Conservation (phyloP, 2,113 vertebrate genomes). For the Cyprinodon tularosa region DNA sequence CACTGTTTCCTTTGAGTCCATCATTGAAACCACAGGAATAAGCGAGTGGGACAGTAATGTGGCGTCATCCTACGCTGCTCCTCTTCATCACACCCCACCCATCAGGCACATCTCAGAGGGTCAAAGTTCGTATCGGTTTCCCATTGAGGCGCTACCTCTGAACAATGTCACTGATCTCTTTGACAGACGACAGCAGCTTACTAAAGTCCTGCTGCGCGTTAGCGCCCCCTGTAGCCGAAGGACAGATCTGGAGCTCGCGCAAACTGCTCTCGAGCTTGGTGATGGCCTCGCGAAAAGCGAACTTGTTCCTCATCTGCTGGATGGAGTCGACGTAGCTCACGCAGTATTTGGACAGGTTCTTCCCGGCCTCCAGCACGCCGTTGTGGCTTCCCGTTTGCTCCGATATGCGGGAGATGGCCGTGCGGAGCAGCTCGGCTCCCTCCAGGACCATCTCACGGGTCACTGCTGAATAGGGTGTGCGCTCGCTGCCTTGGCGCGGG, state of each 20-base stretch:
- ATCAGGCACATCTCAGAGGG: slow-evolving; percentile 21
- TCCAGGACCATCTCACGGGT: slow-evolving; percentile 92
- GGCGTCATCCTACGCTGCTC: slow-evolving; percentile 22
- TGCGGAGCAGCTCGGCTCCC: slow-evolving; percentile 86
- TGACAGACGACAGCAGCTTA: slow-evolving; percentile 94
- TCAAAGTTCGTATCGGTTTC: slow-evolving; percentile 38
- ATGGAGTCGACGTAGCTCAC: slow-evolving; percentile 96
- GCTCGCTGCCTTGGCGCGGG: slow-evolving; percentile 86
- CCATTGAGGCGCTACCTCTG: slow-evolving; percentile 88
- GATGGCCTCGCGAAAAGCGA: slow-evolving; percentile 96
- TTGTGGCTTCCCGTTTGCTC: slow-evolving; percentile 96
- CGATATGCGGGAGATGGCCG: slow-evolving; percentile 89
- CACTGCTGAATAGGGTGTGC: slow-evolving; percentile 86
- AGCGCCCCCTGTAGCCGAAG: slow-evolving; percentile 83
- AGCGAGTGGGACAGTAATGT: slow-evolving; percentile 47
- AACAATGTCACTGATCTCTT: slow-evolving; percentile 97
- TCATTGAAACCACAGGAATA: slow-evolving; percentile 57
- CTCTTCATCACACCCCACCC: slow-evolving; percentile 15
- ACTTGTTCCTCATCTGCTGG: slow-evolving; percentile 98
- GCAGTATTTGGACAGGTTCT: slow-evolving; percentile 96
- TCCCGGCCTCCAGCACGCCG: slow-evolving; percentile 93
- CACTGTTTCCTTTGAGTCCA: slow-evolving; percentile 37
- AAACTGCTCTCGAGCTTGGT: slow-evolving; percentile 95
- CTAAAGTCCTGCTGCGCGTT: slow-evolving; percentile 92
- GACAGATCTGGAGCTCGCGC: slow-evolving; percentile 96